These are phyloP conservation scores for Theristicus caerulescens DNA, from an alignment of 2,113 vertebrate genomes.

Conservation along the genomic window DNA sequence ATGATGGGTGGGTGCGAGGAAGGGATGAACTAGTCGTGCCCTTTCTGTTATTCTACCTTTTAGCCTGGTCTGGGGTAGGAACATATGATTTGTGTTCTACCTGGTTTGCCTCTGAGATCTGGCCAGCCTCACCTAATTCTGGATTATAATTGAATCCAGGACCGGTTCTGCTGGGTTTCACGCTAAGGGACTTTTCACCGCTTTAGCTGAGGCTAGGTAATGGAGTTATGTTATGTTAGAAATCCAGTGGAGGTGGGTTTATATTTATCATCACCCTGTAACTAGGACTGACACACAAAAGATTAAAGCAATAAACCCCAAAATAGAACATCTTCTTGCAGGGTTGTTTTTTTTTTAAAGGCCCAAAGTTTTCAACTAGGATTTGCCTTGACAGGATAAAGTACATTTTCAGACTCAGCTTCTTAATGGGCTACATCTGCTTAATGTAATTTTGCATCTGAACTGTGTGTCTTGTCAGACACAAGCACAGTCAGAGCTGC, in stretches of 20 bases:
- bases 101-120: not conserved
- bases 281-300: constrained; percentile 4
- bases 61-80: not conserved
- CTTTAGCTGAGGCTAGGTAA: not conserved
- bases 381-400: constrained; percentile 60
- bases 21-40: not conserved
- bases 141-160: not conserved
- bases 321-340: constrained; percentile 30
- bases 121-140: not conserved
- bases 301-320: constrained; percentile 23
- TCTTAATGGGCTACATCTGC: constrained; percentile 66
- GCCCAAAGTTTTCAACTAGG: constrained; percentile 26
- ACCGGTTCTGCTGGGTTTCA: not conserved
- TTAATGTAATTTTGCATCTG: constrained; percentile 57
- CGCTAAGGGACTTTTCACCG: not conserved
- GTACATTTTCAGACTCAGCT: constrained; percentile 23
- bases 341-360: not conserved
- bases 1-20: not conserved
- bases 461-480: constrained; percentile 36
- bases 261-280: constrained; percentile 29
- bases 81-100: not conserved
- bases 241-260: not conserved
- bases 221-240: not conserved
- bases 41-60: not conserved
- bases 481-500: not conserved